These are phyloP conservation scores for Deroptyus accipitrinus DNA, from an alignment of 2,113 vertebrate species.

Conservation along the genomic window DNA sequence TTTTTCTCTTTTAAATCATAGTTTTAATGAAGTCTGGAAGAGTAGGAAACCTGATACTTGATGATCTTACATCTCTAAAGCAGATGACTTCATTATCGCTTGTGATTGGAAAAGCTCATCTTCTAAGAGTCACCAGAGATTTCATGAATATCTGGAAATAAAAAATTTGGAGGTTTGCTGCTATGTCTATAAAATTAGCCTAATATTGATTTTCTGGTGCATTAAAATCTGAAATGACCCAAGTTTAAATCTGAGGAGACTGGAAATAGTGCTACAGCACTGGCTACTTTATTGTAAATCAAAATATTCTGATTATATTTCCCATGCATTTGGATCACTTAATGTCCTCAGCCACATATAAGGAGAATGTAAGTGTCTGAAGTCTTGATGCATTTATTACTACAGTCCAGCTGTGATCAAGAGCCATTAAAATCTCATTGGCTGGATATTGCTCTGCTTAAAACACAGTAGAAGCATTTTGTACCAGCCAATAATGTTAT, in stretches of 20 bases:
- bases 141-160: conserved; percentile 41
- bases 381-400: conserved; percentile 33
- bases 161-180: conserved; percentile 42
- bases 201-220: conserved; percentile 57
- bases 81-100: neutral
- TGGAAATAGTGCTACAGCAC: conserved; percentile 41
- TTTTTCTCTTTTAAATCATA: neutral
- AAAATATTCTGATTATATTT: conserved; percentile 65
- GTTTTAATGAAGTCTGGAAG: neutral
- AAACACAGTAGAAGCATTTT: conserved; percentile 50
- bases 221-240: conserved; percentile 59
- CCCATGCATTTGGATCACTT: neutral
- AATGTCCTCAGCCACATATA: neutral
- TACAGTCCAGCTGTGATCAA: conserved; percentile 42
- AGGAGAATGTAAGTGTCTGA: neutral
- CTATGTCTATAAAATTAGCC: conserved; percentile 6
- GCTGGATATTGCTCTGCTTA: neutral
- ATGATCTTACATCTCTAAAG: neutral
- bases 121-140: conserved; percentile 34
- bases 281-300: conserved; percentile 34
- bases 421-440: conserved; percentile 61
- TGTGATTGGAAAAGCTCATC: neutral
- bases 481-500: neutral
- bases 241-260: conserved; percentile 28
- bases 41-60: neutral